A percentile compares a stretch with the other conserved stretches of the same genome.
These are phyloP conservation scores for Bombus vancouverensis DNA, from an alignment of 1,140 invertebrate genomes.

Conservation along the genomic window DNA sequence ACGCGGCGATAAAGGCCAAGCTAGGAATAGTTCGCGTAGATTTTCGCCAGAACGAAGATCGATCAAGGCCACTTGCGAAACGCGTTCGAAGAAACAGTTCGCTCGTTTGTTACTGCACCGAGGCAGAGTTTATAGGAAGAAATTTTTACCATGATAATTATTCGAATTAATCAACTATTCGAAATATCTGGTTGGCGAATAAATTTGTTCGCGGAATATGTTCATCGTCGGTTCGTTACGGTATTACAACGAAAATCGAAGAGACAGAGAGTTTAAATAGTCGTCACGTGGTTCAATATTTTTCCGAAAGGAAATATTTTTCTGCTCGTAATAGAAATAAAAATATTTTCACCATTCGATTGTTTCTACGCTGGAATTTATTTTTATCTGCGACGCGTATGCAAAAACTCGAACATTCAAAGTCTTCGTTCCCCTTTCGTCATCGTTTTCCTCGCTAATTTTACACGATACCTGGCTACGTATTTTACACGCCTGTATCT, in stretches of 20 bases:
- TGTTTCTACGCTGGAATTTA: background rate
- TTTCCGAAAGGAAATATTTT: too few relatives aligned
- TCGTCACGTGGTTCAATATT: too few relatives aligned
- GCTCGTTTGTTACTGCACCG: background rate
- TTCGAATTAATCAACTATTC: too few relatives aligned
- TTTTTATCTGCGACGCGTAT: background rate
- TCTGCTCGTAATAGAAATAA: background rate
- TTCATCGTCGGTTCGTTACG: too few relatives aligned
- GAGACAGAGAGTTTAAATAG: too few relatives aligned
- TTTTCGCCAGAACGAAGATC: background rate
- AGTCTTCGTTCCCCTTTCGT: background rate
- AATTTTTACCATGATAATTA: too few relatives aligned
- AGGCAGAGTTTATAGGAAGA: too few relatives aligned
- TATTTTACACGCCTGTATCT: constrained; percentile 7
- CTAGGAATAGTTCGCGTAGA: background rate
- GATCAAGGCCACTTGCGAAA: background rate
- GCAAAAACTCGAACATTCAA: background rate
- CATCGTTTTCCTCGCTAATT: background rate
- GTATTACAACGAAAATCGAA: too few relatives aligned
- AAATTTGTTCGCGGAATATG: too few relatives aligned
- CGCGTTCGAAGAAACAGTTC: background rate
- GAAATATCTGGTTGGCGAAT: too few relatives aligned
- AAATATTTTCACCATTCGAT: background rate
- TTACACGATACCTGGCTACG: background rate
- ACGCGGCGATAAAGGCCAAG: constrained; percentile 19